Evolutionary conservation across 2,797 vertebrate genomes (phyloP), one percentile per base, ranked within the genome.

Genomic region (Poliocrania exsul): DNA sequence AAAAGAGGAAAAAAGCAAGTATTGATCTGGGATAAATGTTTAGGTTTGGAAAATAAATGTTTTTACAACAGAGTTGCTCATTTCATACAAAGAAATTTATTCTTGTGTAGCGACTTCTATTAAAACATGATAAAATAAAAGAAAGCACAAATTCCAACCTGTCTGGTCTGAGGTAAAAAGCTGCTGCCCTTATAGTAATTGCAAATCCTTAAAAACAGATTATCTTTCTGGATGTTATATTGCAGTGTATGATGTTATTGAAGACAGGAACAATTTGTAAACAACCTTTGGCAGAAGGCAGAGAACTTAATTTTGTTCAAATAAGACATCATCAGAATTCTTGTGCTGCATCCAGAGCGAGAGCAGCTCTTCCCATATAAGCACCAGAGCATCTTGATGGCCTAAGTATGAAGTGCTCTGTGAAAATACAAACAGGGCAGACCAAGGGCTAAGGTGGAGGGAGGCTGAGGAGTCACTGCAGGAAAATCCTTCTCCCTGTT

Each of bases 141-240:
- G 78, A 95, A 97, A 97, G 46, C 58, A 58, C 92, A 78, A 91
- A 75, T 93, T 97, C 17, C 92, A 88, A 84, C 75, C 74, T 97
- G 60, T 91, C 86, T 97, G 89, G 84, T 93, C 29, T 9, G 91
- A 86, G 93, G 88, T 93, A 40, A 85, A 91, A 74, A 95, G 57
- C 85, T 94, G 96, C 96, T 94, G 81, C 96, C 44, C 94, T 95
- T 95, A 92, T 95, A 95, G 93, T 98, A 97, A 98, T 97, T 97
- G 87, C 86, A 97, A 95, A 97, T 97, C 93, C 91, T 98, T 98
- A 97, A 97, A 98, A 98, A 90, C 96, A 92, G 91, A 97, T 98
- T 97, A 97, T 98, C 92, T 97, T 96, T 95, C 88, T 95, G 93
- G 87, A 77, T 97, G 94, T 95, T 96, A 71, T 58, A 95, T 86